These are phyloP conservation scores for Falco columbarius DNA, from an alignment of 2,797 vertebrate genomes.

Conservation along the genomic window DNA sequence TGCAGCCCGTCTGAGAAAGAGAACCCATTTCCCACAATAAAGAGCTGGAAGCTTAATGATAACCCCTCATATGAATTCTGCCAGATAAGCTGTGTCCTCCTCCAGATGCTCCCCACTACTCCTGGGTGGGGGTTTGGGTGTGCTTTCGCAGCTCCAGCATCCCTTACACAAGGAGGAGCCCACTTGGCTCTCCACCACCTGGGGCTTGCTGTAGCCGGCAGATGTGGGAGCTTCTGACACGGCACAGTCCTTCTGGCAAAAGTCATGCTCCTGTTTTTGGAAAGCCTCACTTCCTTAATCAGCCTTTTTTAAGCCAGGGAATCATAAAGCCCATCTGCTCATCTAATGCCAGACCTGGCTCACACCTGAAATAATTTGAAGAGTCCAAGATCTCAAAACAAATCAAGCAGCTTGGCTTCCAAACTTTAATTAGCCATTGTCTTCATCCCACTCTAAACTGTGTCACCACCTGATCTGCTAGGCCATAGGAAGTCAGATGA, in stretches of 20 bases:
- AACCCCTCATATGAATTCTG: not conserved
- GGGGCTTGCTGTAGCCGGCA: accelerated
- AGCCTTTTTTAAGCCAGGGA: not conserved
- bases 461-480: not conserved
- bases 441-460: not conserved
- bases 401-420: not conserved
- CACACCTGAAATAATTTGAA: not conserved
- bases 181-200: not conserved
- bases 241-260: not conserved
- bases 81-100: not conserved
- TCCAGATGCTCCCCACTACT: not conserved
- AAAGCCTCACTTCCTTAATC: not conserved
- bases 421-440: not conserved
- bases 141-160: not conserved
- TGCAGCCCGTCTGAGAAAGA: not conserved
- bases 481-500: not conserved
- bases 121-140: accelerated
- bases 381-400: not conserved
- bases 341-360: not conserved
- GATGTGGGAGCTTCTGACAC: not conserved
- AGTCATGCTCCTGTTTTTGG: not conserved
- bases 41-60: not conserved
- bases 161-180: not conserved
- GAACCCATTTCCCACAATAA: not conserved
- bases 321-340: conserved; percentile 15